These are phyloP conservation scores for Gymnothorax javanicus DNA, from an alignment of 2,797 vertebrate genomes.

Conservation along the genomic window DNA sequence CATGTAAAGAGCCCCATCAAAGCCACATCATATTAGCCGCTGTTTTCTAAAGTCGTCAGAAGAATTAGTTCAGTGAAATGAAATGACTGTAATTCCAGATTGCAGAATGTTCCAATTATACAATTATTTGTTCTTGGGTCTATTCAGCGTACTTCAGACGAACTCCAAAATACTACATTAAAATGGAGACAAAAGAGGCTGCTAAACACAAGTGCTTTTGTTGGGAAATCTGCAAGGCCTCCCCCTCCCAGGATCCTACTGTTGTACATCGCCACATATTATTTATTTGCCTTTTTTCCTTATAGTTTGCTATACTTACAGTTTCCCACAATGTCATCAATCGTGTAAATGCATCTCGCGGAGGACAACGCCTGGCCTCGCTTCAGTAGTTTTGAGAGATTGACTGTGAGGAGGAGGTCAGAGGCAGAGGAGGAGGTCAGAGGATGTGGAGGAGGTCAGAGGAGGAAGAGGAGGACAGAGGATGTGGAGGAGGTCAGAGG, in stretches of 20 bases:
- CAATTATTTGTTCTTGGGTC: background rate
- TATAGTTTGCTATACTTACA: background rate
- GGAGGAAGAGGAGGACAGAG: no score
- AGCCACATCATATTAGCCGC: no score
- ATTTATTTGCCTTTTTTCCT: background rate
- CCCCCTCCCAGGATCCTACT: background rate
- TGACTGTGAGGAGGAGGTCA: background rate
- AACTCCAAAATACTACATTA: background rate
- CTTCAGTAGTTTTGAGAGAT: background rate
- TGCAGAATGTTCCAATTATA: background rate
- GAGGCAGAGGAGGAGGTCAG: background rate
- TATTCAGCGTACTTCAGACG: background rate
- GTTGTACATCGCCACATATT: background rate
- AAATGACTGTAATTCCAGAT: background rate
- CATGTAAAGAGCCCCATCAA: no score
- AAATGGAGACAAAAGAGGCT: background rate
- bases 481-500: no score
- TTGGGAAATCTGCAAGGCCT: no score
- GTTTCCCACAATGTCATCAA: background rate
- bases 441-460: no score
- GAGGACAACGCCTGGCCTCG: background rate
- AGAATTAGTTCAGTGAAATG: no score
- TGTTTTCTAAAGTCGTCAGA: background rate
- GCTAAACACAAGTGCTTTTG: background rate
- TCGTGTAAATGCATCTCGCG: background rate